A percentile compares a stretch with the other conserved stretches of the same genome.
phyloP scores from a whole-genome alignment of 2,113 vertebrate genomes.

The Beaufortia kweichowensis region DNA sequence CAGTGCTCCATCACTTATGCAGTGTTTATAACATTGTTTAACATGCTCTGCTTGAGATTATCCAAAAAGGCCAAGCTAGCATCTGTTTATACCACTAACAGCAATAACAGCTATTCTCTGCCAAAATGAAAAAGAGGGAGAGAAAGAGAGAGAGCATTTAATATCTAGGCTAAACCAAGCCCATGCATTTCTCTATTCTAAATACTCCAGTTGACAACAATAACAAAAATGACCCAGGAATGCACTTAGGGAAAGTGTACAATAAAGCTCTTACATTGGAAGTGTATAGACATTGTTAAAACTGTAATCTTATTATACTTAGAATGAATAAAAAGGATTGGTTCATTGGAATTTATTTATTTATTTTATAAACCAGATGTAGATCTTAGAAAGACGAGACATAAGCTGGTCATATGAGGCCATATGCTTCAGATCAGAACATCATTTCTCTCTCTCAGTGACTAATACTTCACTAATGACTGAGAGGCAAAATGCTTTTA shows the following conservation, averaged over 20 bases:
- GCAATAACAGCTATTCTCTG: conserved; percentile 11
- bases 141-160: conserved; percentile 5
- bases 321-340: conserved; percentile 71
- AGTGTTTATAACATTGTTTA: conserved; percentile 8
- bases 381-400: conserved; percentile 71
- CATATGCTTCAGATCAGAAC: conserved; percentile 75
- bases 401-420: conserved; percentile 72
- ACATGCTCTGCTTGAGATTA: conserved; percentile 39
- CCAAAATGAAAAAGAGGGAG: background rate
- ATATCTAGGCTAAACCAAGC: conserved; percentile 14
- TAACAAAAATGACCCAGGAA: conserved; percentile 28
- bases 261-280: conserved; percentile 50
- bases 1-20: conserved; percentile 20
- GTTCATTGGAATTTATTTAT: conserved; percentile 35
- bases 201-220: conserved; percentile 31
- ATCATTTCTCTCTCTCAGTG: conserved; percentile 54
- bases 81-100: conserved; percentile 14
- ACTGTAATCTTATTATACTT: conserved; percentile 72
- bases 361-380: conserved; percentile 69
- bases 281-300: conserved; percentile 57
- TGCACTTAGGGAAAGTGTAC: conserved; percentile 47
- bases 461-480: conserved; percentile 55
- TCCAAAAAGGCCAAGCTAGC: background rate
- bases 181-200: conserved; percentile 21
- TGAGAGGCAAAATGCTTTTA: conserved; percentile 56